Evolutionary conservation across 2,888 invertebrate species (phyloP).

Genomic region (Caenorhabditis panamensis): DNA sequence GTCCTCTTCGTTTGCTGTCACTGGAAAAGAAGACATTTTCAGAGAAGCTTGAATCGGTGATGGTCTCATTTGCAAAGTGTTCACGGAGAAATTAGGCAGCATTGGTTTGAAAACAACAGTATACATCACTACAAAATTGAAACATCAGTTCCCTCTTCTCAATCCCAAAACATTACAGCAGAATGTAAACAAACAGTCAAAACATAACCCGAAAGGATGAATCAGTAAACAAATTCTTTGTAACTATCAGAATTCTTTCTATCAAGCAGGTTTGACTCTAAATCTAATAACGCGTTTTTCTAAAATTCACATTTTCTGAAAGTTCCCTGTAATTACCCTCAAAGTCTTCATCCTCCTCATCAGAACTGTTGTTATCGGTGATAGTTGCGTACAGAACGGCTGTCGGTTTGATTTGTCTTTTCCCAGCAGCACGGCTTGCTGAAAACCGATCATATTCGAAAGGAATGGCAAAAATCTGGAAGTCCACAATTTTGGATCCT

Average conservation of each 20-base stretch:
- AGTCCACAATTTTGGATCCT: neutral
- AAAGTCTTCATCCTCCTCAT: constrained; percentile 78
- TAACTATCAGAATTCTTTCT: no score
- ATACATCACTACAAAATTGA: no score
- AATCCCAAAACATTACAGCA: no score
- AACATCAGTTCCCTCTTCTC: no score
- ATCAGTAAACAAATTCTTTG: no score
- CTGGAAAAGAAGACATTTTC: neutral
- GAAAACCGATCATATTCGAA: neutral
- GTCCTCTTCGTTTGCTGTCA: constrained; percentile 3
- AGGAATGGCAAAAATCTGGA: neutral
- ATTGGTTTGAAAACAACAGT: no score
- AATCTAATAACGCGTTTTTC: neutral
- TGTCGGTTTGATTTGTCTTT: constrained; percentile 79
- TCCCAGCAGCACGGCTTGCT: constrained; percentile 78
- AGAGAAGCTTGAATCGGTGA: neutral
- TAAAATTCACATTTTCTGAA: neutral
- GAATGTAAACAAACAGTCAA: no score
- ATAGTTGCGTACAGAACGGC: constrained; percentile 62
- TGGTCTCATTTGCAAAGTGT: no score
- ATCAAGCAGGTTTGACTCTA: no score
- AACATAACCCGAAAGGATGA: no score
- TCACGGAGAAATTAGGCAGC: no score
- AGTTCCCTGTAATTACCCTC: constrained; percentile 42
- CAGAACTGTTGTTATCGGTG: constrained; percentile 64